Conservation (phyloP, 1,140 invertebrate genomes). For the Drosophila lowei region DNA sequence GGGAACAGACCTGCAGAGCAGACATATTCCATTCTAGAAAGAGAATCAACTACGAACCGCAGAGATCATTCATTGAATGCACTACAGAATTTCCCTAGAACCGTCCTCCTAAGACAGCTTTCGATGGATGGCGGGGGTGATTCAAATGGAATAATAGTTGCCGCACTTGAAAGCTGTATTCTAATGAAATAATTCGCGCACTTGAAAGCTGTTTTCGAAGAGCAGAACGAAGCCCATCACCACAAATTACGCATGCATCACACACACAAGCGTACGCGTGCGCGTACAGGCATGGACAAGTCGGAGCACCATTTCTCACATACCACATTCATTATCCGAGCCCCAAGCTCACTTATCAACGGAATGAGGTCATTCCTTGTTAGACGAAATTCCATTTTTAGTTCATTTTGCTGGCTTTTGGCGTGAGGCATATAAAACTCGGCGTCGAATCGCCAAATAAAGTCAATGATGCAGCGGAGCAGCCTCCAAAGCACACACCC, state of each 20-base stretch:
- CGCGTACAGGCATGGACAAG: too few species aligned
- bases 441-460: conserved; percentile 64
- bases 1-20: conserved; percentile 15
- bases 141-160: background rate
- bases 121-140: too few species aligned
- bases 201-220: conserved; percentile 1
- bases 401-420: conserved; percentile 57
- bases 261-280: conserved; percentile 3
- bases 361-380: conserved; percentile 74
- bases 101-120: too few species aligned
- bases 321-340: conserved; percentile 7
- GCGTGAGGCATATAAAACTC: conserved; percentile 38
- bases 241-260: conserved; percentile 56
- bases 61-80: background rate
- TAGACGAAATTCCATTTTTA: conserved; percentile 62
- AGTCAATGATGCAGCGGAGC: conserved; percentile 57
- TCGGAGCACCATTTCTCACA: background rate
- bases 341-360: conserved; percentile 39
- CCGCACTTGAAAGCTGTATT: background rate
- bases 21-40: background rate
- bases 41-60: background rate
- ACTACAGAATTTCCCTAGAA: too few species aligned
- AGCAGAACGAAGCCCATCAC: conserved; percentile 24
- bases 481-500: conserved; percentile 16
- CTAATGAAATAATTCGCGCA: background rate